Evolutionary conservation across 1,140 invertebrate genomes (phyloP).

Genomic region (Chionoecetes opilio): DNA sequence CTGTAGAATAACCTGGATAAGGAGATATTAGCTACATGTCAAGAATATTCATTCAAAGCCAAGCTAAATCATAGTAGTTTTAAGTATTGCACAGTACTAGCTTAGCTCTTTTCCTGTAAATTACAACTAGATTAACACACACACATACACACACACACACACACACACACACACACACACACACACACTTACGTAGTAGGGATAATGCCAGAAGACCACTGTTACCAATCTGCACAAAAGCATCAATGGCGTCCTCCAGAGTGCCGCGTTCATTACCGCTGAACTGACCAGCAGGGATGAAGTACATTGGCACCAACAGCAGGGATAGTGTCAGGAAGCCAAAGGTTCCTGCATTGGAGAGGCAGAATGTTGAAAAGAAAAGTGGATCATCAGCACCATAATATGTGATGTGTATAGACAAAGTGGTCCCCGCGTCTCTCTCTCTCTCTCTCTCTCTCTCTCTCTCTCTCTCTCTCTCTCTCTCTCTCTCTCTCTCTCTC

Average conservation of each 20-base stretch:
- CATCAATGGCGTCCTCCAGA: constrained; percentile 68
- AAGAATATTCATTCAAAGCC: too few species aligned
- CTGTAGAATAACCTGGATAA: too few species aligned
- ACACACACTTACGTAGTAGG: constrained; percentile 44
- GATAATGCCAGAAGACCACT: constrained; percentile 30
- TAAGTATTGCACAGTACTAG: too few species aligned
- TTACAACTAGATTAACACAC: too few species aligned
- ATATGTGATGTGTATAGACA: background rate
- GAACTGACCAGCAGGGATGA: constrained; percentile 55
- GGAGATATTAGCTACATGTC: too few species aligned
- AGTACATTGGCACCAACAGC: constrained; percentile 71
- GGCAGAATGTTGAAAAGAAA: background rate
- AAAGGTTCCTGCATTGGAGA: constrained; percentile 59
- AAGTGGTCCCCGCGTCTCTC: background rate
- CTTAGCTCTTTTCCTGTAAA: too few species aligned
- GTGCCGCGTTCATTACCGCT: constrained; percentile 66
- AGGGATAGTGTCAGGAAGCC: constrained; percentile 60
- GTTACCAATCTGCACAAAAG: constrained; percentile 71
- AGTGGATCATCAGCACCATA: background rate
- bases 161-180: background rate
- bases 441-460: constrained; percentile 43
- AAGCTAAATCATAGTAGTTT: background rate
- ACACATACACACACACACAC: too few species aligned
- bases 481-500: background rate
- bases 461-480: constrained; percentile 51